These are phyloP conservation scores for Hedychridium roseum DNA, from an alignment of 2,888 invertebrate species.

Conservation along the genomic window DNA sequence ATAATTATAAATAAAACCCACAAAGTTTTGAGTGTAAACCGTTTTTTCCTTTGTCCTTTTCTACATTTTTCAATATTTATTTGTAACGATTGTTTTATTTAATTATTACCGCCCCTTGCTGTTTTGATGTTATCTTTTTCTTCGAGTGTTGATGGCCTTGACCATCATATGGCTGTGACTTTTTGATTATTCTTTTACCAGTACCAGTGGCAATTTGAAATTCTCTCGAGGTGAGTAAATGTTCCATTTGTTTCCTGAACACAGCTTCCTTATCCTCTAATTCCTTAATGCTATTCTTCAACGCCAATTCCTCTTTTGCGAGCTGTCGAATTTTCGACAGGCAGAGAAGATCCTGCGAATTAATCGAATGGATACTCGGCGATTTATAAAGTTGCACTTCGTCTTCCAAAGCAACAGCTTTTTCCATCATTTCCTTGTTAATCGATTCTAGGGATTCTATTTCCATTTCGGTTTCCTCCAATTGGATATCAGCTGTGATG, in stretches of 20 bases:
- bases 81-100: not conserved
- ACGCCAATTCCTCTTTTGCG: constrained; percentile 44
- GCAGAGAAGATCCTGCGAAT: constrained; percentile 51
- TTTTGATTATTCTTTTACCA: not conserved
- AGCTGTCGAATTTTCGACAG: constrained; percentile 47
- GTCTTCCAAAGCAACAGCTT: constrained; percentile 34
- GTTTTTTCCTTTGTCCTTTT: too few species aligned
- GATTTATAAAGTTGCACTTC: constrained; percentile 28
- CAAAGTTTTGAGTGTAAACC: too few species aligned
- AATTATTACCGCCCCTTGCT: constrained; percentile 18
- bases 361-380: constrained; percentile 48
- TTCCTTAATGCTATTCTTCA: constrained; percentile 48
- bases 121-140: constrained; percentile 20
- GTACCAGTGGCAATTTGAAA: constrained; percentile 9
- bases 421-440: constrained; percentile 47
- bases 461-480: constrained; percentile 52
- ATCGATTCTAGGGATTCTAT: constrained; percentile 46
- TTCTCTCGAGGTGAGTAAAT: constrained; percentile 37
- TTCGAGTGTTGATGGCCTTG: constrained; percentile 19
- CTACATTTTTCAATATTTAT: too few species aligned
- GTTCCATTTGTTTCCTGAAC: constrained; percentile 46
- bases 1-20: too few species aligned
- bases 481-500: constrained; percentile 49
- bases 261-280: constrained; percentile 46
- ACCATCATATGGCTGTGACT: not conserved